These are phyloP conservation scores for Steromphala cineraria DNA, from an alignment of 2,888 invertebrate genomes.

Conservation along the genomic window DNA sequence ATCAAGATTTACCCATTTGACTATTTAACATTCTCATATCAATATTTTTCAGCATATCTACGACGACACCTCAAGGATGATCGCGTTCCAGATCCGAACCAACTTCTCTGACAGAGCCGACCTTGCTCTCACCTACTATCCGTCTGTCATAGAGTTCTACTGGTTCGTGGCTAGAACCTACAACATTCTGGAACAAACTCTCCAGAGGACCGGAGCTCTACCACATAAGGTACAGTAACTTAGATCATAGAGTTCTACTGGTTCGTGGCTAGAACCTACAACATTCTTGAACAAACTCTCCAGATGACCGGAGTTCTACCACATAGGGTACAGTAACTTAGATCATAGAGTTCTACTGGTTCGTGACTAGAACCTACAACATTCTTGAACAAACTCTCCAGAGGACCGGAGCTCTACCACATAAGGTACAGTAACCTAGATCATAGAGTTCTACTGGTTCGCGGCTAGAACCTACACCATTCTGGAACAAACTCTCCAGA, in stretches of 20 bases:
- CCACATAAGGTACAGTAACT: conserved; percentile 47
- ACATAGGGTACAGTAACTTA: no score
- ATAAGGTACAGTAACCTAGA: no score
- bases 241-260: no score
- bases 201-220: conserved; percentile 37
- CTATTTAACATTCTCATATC: no score
- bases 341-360: conserved; percentile 28
- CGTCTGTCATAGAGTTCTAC: conserved; percentile 60
- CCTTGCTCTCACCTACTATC: conserved; percentile 62
- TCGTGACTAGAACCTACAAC: conserved; percentile 9
- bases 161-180: conserved; percentile 59
- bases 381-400: not conserved
- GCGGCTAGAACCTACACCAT: no score
- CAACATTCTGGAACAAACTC: conserved; percentile 43
- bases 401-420: no score
- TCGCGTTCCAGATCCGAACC: conserved; percentile 49
- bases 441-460: no score
- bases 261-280: no score
- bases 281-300: no score
- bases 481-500: no score
- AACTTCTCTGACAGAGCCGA: conserved; percentile 53
- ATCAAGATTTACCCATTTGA: no score
- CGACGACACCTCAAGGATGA: conserved; percentile 52
- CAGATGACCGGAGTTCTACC: no score
- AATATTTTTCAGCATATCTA: conserved; percentile 53